Conservation (phyloP, 2,888 invertebrate genomes). For the Gisinianus flammeolus region DNA sequence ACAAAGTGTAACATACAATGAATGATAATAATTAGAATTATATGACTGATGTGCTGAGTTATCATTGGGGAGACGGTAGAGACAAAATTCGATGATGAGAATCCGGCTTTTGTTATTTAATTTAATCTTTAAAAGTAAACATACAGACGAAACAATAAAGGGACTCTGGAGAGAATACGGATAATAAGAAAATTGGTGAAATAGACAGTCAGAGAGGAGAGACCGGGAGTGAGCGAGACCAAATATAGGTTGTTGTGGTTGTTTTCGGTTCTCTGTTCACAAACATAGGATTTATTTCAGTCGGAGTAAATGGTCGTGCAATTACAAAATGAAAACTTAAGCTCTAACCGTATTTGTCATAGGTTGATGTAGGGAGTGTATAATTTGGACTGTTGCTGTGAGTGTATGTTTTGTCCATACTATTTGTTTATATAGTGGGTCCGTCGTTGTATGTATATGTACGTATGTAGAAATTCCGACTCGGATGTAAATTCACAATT, state of each 20-base stretch:
- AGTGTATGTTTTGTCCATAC: too few relatives aligned
- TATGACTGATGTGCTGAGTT: too few relatives aligned
- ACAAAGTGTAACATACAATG: too few relatives aligned
- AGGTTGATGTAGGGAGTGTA: too few relatives aligned
- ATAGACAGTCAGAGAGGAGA: neutral
- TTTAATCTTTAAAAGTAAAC: neutral
- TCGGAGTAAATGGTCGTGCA: neutral
- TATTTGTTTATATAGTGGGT: too few relatives aligned
- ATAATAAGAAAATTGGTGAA: neutral
- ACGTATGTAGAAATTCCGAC: neutral
- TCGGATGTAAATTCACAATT: neutral
- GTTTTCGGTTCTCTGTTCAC: neutral
- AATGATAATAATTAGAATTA: too few relatives aligned
- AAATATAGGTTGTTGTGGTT: neutral
- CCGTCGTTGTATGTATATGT: neutral
- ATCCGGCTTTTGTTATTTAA: neutral
- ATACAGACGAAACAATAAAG: neutral
- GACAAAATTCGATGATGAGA: too few relatives aligned
- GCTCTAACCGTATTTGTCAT: neutral
- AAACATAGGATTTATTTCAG: neutral
- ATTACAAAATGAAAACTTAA: neutral
- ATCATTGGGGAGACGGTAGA: too few relatives aligned
- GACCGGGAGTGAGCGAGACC: neutral
- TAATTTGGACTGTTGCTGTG: too few relatives aligned
- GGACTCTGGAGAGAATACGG: neutral